Evolutionary conservation across 1,140 invertebrate species (phyloP).

Genomic region (Dinoponera quadriceps): DNA sequence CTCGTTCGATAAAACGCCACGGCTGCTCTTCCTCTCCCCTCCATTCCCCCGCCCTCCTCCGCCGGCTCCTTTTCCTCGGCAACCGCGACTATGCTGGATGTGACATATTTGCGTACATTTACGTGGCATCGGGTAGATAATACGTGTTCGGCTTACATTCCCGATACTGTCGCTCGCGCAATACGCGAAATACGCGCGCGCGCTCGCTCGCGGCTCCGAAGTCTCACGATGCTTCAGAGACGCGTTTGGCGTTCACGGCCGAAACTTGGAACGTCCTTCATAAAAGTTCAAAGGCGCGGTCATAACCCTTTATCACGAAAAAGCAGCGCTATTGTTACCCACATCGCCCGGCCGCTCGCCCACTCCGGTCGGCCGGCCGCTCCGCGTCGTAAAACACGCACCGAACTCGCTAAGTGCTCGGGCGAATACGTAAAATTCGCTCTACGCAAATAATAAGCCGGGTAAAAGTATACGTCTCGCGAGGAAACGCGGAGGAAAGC

Average conservation of each 20-base stretch:
- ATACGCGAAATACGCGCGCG: conserved; percentile 1
- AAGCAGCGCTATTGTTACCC: conserved; percentile 48
- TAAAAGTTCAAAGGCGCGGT: conserved; percentile 49
- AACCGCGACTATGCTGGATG: conserved; percentile 36
- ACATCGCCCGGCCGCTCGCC: too few species aligned
- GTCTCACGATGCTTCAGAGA: conserved; percentile 30
- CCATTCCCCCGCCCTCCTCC: not conserved
- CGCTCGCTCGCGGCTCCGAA: not conserved
- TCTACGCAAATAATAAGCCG: conserved; percentile 57
- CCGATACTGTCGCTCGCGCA: conserved; percentile 1
- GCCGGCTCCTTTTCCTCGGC: not conserved
- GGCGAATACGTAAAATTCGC: conserved; percentile 56
- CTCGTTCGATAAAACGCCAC: conserved; percentile 32
- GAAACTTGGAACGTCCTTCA: conserved; percentile 50
- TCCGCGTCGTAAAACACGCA: conserved; percentile 38
- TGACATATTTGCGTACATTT: conserved; percentile 57
- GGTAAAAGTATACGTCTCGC: conserved; percentile 12
- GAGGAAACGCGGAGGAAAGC: not conserved
- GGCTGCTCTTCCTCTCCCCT: not conserved
- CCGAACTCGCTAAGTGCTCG: conserved; percentile 36
- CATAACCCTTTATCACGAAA: conserved; percentile 55
- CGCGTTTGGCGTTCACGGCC: conserved; percentile 36
- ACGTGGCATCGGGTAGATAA: conserved; percentile 39
- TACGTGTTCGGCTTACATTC: conserved; percentile 18
- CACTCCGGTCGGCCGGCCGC: too few species aligned